Evolutionary conservation across 2,797 vertebrate species (phyloP), one percentile per base, ranked within the genome.

Genomic region (Anas flavirostris): DNA sequence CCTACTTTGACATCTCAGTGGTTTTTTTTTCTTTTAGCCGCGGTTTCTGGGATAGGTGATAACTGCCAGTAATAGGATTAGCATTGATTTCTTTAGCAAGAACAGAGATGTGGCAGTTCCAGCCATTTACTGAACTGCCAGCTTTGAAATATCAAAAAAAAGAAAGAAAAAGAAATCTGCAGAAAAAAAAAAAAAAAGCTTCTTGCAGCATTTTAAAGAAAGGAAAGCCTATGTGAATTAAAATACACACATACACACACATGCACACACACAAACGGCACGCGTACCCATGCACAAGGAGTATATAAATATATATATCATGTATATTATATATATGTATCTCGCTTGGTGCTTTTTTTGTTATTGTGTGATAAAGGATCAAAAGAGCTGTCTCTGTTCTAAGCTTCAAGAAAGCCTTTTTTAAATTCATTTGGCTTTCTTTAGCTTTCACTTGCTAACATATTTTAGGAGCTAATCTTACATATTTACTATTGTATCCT

Each of bases 11-110:
- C 99, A 99, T 99, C 99, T 99, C 98, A 98, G 98, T 99, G 98
- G 94, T 98, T 98, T 98, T 98, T 97, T 97, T 98, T 96, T 96
- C 98, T 98, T 98, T 98, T 99, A 99, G 99, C 99, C 96, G 98
- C 98, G 98, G 98, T 99, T 99, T 99, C 99, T 99, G 99, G 99
- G 99, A 98, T 99, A 99, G 99, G 99, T 99, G 99, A 99, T 99
- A 99, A 99, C 99, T 99, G 99, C 99, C 98, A 98, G 99, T 99
- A 99, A 99, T 99, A 99, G 99, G 99, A 99, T 99, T 99, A 99
- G 99, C 99, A 99, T 99, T 99, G 99, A 99, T 99, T 99, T 99
- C 99, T 99, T 99, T 99, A 99, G 99, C 99, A 99, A 99, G 99
- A 99, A 99, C 99, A 99, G 99, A 99, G 99, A 99, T 99, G 99